Percentiles rank a stretch among this genome's conserved stretches.
phyloP scores from a whole-genome alignment of 2,113 vertebrate genomes.

The Ia io region DNA sequence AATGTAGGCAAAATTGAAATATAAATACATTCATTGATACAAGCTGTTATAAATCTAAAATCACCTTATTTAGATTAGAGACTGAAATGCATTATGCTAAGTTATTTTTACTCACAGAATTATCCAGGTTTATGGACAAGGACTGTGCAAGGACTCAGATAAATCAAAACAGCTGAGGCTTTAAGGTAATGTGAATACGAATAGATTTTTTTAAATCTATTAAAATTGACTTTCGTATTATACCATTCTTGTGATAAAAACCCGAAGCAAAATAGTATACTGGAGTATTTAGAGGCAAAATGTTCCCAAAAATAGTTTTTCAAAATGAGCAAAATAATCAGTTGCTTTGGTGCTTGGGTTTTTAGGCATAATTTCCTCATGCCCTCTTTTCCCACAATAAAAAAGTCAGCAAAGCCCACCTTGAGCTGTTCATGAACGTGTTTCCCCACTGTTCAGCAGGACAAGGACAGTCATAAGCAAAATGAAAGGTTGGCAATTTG shows the following conservation, averaged over 20 bases:
- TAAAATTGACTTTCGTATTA: constrained; percentile 18
- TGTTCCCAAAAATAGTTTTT: not conserved
- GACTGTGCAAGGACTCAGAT: constrained; percentile 37
- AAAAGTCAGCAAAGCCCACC: not conserved
- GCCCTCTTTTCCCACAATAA: not conserved
- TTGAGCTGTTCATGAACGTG: not conserved
- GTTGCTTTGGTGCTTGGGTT: not conserved
- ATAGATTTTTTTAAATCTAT: not conserved
- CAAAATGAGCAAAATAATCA: not conserved
- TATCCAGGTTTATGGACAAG: constrained; percentile 19
- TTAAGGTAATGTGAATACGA: not conserved
- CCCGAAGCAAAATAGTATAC: not conserved
- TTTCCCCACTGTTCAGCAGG: not conserved
- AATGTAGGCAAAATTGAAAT: not conserved
- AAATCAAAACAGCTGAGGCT: constrained; percentile 34
- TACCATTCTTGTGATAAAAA: not conserved
- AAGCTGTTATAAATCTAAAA: constrained; percentile 6
- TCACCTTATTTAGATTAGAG: not conserved
- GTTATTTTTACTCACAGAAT: not conserved
- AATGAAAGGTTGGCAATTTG: not conserved
- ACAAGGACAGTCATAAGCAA: not conserved
- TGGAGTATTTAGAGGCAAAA: not conserved
- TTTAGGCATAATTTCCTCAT: not conserved
- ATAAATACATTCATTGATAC: not conserved
- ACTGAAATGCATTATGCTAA: constrained; percentile 28